A percentile compares a stretch with the other conserved stretches of the same genome.
Evolutionary conservation across 2,797 vertebrate genomes (phyloP).

Genomic region (Poeciliopsis presidionis): DNA sequence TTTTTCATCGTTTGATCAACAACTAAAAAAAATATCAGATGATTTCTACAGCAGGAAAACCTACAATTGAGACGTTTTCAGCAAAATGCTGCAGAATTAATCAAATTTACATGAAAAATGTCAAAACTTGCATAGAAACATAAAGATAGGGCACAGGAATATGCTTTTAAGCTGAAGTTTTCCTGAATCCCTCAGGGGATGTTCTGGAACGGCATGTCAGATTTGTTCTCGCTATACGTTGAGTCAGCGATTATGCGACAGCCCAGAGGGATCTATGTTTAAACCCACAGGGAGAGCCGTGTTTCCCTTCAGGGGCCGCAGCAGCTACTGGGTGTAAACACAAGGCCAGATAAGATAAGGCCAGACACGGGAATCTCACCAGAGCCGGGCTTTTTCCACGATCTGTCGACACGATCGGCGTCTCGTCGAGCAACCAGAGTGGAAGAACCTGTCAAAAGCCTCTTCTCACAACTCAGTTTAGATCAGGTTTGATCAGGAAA

Average conservation of each 20-base stretch:
- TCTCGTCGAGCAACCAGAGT: neutral
- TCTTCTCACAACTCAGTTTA: neutral
- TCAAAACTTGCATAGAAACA: no score
- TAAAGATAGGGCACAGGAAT: neutral
- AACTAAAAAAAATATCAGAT: no score
- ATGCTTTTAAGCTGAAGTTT: slow-evolving; percentile 28
- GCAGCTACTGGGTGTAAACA: slow-evolving; percentile 57
- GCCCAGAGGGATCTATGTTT: slow-evolving; percentile 61
- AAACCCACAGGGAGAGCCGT: slow-evolving; percentile 57
- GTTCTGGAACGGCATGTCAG: neutral
- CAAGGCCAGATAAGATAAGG: slow-evolving; percentile 71
- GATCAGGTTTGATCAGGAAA: neutral
- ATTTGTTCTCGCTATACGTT: slow-evolving; percentile 33
- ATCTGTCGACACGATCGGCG: slow-evolving; percentile 34
- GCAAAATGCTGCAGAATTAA: no score
- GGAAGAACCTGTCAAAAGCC: neutral
- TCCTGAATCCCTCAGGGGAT: slow-evolving; percentile 7
- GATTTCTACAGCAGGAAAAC: no score
- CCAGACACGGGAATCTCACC: slow-evolving; percentile 49
- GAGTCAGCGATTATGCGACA: slow-evolving; percentile 59
- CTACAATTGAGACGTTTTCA: no score
- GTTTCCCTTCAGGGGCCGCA: slow-evolving; percentile 55
- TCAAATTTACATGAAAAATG: no score
- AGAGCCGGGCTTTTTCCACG: slow-evolving; percentile 9
- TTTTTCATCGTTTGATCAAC: no score